Conservation (phyloP, 1,140 invertebrate species). For the Drosophila bipectinata region DNA sequence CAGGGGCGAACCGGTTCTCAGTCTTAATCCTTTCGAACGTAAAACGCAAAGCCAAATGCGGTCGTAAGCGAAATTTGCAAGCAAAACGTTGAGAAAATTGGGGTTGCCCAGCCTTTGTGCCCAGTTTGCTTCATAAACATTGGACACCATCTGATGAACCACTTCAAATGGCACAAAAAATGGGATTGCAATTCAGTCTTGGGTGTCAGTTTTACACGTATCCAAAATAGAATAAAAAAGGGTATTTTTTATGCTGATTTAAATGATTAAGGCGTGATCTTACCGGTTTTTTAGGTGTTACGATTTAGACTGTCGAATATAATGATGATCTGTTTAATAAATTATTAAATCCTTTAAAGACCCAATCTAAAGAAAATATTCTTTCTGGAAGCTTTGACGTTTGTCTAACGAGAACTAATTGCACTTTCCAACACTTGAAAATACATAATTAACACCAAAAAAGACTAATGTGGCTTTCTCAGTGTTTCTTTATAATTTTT, state of each 20-base stretch:
- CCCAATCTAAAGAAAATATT: no score
- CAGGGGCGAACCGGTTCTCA: constrained; percentile 38
- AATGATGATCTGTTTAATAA: no score
- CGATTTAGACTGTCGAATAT: no score
- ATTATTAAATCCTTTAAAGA: no score
- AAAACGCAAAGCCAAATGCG: constrained; percentile 48
- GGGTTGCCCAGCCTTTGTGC: constrained; percentile 13
- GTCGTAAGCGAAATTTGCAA: constrained; percentile 34
- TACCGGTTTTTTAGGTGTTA: not conserved
- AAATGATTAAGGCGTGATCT: no score
- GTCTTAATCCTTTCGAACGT: constrained; percentile 52
- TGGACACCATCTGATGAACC: constrained; percentile 17
- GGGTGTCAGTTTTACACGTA: not conserved
- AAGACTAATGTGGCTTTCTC: no score
- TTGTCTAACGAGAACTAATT: no score
- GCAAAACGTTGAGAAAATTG: constrained; percentile 24
- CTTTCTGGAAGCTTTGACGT: no score
- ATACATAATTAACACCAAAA: no score
- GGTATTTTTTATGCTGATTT: no score
- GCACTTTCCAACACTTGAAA: no score
- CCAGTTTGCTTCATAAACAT: constrained; percentile 8
- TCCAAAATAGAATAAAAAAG: not conserved
- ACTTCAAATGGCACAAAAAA: constrained; percentile 10
- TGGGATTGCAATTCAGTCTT: not conserved
- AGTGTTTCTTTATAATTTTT: no score